Percentiles rank a stretch among this genome's conserved stretches.
These are phyloP conservation scores for Anser cygnoides DNA, from an alignment of 2,113 vertebrate species.

Conservation along the genomic window DNA sequence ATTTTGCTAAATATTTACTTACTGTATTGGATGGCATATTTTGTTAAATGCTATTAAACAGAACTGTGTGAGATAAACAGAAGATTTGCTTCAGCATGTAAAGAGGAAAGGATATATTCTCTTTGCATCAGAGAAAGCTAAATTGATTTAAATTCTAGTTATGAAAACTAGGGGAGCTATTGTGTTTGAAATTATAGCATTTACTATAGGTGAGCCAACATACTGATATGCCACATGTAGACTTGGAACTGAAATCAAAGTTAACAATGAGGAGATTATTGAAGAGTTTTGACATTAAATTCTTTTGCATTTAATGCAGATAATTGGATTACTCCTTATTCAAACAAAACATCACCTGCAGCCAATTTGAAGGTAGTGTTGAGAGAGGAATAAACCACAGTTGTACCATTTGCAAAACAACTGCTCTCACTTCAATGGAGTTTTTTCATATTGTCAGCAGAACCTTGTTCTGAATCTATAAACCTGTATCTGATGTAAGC, in stretches of 20 bases:
- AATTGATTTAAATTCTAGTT: conserved; percentile 7
- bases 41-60: conserved; percentile 15
- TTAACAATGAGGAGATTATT: background rate
- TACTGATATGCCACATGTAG: background rate
- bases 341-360: background rate
- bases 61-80: background rate
- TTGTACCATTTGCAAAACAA: background rate
- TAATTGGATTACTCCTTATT: background rate
- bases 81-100: background rate
- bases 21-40: background rate
- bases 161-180: background rate
- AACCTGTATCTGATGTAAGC: background rate
- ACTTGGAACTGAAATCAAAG: background rate
- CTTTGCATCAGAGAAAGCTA: background rate
- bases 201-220: background rate
- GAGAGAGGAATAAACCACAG: background rate
- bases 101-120: background rate
- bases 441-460: background rate
- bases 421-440: background rate
- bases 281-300: background rate
- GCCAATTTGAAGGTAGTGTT: background rate
- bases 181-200: background rate
- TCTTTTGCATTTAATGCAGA: background rate
- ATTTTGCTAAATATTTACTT: conserved; percentile 27
- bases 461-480: background rate